phyloP scores from a whole-genome alignment of 2,113 vertebrate species.

The Arenaria interpres region DNA sequence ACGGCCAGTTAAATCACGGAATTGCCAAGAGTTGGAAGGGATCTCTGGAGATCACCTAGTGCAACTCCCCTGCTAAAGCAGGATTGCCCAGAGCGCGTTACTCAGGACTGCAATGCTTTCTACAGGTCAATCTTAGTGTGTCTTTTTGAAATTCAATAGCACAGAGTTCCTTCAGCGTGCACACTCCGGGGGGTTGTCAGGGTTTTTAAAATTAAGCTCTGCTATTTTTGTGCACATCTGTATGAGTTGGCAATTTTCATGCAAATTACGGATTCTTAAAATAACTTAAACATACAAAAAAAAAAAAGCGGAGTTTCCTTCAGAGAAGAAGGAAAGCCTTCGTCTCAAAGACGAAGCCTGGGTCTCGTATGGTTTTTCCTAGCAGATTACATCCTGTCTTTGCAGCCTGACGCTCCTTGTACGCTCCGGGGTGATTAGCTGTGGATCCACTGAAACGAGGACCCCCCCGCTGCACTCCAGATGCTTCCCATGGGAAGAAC shows the following conservation, averaged over 20 bases:
- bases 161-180: background rate
- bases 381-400: background rate
- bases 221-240: constrained; percentile 34
- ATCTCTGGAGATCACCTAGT: too few relatives aligned
- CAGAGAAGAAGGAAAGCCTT: background rate
- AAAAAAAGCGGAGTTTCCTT: background rate
- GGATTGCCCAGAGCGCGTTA: too few relatives aligned
- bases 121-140: background rate
- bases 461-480: fast-evolving
- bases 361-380: background rate
- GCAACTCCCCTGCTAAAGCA: too few relatives aligned
- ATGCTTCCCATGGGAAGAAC: fast-evolving
- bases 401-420: background rate
- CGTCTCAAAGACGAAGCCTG: background rate
- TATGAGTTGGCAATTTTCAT: constrained; percentile 41
- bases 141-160: background rate
- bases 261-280: constrained; percentile 44
- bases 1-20: too few relatives aligned
- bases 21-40: too few relatives aligned
- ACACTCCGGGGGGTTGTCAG: background rate
- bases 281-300: constrained; percentile 22
- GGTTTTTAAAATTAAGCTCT: background rate
- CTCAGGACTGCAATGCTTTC: background rate
- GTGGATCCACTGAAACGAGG: background rate
- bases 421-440: background rate